phyloP scores from a whole-genome alignment of 2,113 vertebrate genomes.

The Rhynchomys soricoides region DNA sequence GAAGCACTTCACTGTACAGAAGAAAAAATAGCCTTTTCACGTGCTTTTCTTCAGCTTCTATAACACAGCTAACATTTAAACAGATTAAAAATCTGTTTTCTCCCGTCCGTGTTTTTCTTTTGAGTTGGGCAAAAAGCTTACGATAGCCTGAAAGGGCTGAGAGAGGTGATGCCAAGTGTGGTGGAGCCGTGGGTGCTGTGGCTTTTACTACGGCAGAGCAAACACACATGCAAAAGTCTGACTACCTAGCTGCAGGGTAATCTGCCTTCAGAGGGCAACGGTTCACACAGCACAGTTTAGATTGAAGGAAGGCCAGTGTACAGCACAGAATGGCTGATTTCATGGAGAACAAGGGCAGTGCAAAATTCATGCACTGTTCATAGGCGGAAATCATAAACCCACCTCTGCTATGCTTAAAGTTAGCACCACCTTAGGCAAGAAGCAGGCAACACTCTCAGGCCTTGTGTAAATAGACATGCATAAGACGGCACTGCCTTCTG shows the following conservation, averaged over 20 bases:
- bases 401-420: conserved; percentile 27
- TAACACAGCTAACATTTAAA: conserved; percentile 61
- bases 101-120: conserved; percentile 45
- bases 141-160: neutral
- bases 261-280: neutral
- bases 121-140: conserved; percentile 51
- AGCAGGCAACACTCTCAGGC: neutral
- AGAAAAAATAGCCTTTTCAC: neutral
- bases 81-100: conserved; percentile 3
- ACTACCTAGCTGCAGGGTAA: neutral
- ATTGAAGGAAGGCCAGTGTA: neutral
- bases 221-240: neutral
- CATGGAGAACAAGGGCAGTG: neutral
- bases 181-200: neutral
- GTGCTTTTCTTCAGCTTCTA: neutral
- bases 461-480: conserved; percentile 10
- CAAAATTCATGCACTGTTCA: conserved; percentile 26
- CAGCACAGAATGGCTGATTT: neutral
- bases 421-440: conserved; percentile 38
- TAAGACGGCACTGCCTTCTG: conserved; percentile 1
- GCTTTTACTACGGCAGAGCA: neutral
- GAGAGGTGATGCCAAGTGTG: neutral
- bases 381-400: conserved; percentile 40
- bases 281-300: conserved; percentile 16
- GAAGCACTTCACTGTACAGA: too few species aligned